phyloP scores from a whole-genome alignment of 2,888 invertebrate genomes.

The Megalurothrips usitatus region DNA sequence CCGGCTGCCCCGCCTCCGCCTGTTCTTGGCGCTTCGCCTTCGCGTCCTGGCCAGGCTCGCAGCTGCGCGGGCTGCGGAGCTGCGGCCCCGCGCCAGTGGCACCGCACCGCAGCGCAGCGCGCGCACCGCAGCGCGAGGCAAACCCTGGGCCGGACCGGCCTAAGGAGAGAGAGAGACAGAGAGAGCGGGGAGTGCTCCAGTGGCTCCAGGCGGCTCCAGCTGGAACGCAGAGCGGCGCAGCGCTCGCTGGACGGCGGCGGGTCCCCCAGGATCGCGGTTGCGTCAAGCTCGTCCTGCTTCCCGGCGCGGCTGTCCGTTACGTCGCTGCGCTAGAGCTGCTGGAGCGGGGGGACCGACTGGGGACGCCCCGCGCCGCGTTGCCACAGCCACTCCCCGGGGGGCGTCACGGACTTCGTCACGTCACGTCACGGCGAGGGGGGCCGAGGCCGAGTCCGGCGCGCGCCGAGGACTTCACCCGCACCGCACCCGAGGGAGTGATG shows the following conservation, averaged over 20 bases:
- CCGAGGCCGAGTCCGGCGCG: too few species aligned
- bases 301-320: too few species aligned
- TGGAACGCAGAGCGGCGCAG: too few species aligned
- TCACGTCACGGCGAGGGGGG: neutral
- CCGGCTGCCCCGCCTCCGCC: slow-evolving; percentile 13
- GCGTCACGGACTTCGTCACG: neutral
- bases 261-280: too few species aligned
- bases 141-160: neutral
- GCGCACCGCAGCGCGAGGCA: neutral
- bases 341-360: too few species aligned
- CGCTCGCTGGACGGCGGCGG: too few species aligned
- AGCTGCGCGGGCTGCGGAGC: neutral
- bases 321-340: neutral
- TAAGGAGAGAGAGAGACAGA: too few species aligned
- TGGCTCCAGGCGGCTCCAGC: too few species aligned
- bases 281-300: too few species aligned
- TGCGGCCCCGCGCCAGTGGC: neutral
- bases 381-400: neutral
- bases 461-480: too few species aligned
- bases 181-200: too few species aligned
- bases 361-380: neutral
- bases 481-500: too few species aligned
- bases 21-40: neutral
- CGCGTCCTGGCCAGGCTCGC: neutral
- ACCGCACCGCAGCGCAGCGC: neutral